These are phyloP conservation scores for Eudasyphora cyanicolor DNA, from an alignment of 2,888 invertebrate species.

Conservation along the genomic window DNA sequence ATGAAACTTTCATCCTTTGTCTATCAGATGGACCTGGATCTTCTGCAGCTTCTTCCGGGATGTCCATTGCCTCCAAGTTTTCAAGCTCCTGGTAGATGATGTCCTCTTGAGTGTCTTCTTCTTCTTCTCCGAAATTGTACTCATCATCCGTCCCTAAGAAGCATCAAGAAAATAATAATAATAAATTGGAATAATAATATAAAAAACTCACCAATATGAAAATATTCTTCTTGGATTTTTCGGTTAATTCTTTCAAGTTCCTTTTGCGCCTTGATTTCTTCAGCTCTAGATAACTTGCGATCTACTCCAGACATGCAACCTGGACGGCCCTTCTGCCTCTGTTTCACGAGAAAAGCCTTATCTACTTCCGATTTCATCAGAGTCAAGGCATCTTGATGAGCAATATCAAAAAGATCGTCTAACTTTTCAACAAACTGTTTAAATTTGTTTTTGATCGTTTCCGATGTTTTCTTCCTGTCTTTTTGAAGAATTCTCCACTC, in stretches of 20 bases:
- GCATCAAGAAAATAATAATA: not conserved
- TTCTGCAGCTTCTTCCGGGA: slow-evolving; percentile 37
- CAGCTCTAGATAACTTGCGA: slow-evolving; percentile 11
- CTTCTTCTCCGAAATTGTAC: slow-evolving; percentile 11
- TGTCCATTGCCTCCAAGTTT: slow-evolving; percentile 30
- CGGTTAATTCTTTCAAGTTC: not conserved
- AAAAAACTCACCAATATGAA: not conserved
- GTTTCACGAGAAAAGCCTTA: no score
- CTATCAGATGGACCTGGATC: slow-evolving; percentile 31
- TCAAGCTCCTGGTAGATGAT: slow-evolving; percentile 32
- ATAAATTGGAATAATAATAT: not conserved
- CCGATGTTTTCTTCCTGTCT: no score
- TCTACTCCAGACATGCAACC: slow-evolving; percentile 17
- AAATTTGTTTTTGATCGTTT: no score
- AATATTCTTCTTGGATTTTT: not conserved
- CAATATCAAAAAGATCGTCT: no score
- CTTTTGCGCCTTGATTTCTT: slow-evolving; percentile 1
- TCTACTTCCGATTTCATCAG: no score
- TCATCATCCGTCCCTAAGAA: slow-evolving; percentile 27
- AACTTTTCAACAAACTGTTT: no score
- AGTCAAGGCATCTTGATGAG: no score
- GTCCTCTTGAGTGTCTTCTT: slow-evolving; percentile 28
- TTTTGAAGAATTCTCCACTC: no score
- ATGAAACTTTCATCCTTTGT: slow-evolving; percentile 39
- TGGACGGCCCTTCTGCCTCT: no score